Percentiles rank a stretch among this genome's conserved stretches.
Conservation (phyloP, 1,140 invertebrate species). For the Scaptomyza hsui region DNA sequence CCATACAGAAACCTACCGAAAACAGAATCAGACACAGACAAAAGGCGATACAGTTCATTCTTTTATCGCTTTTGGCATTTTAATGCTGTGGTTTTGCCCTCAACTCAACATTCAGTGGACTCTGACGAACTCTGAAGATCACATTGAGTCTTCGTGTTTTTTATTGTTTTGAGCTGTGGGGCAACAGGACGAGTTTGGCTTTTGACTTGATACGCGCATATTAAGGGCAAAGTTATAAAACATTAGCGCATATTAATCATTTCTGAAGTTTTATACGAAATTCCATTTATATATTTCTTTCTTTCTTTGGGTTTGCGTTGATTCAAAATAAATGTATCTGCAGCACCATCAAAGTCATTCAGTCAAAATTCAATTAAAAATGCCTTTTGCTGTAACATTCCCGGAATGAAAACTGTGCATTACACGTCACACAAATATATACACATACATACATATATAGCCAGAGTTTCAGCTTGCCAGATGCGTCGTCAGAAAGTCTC, state of each 20-base stretch:
- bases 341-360: slow-evolving; percentile 13
- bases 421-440: background rate
- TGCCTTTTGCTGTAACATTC: slow-evolving; percentile 65
- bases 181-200: slow-evolving; percentile 49
- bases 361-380: slow-evolving; percentile 77
- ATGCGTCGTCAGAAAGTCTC: slow-evolving; percentile 57
- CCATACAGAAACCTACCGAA: slow-evolving; percentile 29
- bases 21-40: slow-evolving; percentile 50
- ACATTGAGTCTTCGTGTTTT: slow-evolving; percentile 1
- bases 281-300: slow-evolving; percentile 64
- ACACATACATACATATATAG: too few species aligned
- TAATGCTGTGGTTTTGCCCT: slow-evolving; percentile 60
- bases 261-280: slow-evolving; percentile 63
- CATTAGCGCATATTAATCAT: slow-evolving; percentile 82
- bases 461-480: slow-evolving; percentile 41
- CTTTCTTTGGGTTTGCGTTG: slow-evolving; percentile 13
- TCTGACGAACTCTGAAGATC: slow-evolving; percentile 8
- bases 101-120: slow-evolving; percentile 11
- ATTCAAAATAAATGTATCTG: slow-evolving; percentile 31
- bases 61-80: slow-evolving; percentile 82
- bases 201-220: slow-evolving; percentile 44
- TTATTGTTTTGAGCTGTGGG: slow-evolving; percentile 44
- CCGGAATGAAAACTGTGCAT: slow-evolving; percentile 38
- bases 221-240: slow-evolving; percentile 82
- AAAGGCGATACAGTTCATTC: slow-evolving; percentile 74